Evolutionary conservation across 2,888 invertebrate genomes (phyloP).

Genomic region (Nephrotoma flavescens): DNA sequence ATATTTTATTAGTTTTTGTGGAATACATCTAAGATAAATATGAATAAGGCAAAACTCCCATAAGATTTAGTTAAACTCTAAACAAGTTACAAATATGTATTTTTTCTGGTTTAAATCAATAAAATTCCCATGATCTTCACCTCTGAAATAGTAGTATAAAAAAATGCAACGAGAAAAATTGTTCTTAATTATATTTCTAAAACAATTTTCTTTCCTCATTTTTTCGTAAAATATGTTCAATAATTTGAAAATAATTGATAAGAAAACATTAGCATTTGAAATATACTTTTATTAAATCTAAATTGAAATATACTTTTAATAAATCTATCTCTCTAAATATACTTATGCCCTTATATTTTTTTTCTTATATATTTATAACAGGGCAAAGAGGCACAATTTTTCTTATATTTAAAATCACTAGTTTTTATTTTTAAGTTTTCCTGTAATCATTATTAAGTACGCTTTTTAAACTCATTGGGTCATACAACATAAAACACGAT

Average conservation of each 20-base stretch:
- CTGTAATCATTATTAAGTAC: neutral
- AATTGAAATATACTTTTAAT: neutral
- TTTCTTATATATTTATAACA: neutral
- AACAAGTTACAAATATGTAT: neutral
- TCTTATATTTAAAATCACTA: neutral
- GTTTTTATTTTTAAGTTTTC: neutral
- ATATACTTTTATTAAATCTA: neutral
- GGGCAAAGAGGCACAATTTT: neutral
- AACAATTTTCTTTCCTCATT: neutral
- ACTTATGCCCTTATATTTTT: neutral
- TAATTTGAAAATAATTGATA: neutral
- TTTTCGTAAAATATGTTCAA: neutral
- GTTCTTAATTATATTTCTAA: neutral
- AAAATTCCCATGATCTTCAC: neutral
- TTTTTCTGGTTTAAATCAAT: neutral
- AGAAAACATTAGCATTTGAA: neutral
- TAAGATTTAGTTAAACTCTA: neutral
- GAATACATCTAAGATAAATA: too few species aligned
- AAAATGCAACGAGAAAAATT: neutral
- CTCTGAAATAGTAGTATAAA: neutral
- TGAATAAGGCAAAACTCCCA: neutral
- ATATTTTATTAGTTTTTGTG: neutral
- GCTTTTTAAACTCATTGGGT: neutral
- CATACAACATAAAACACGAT: neutral
- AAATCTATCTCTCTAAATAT: neutral